Conservation (phyloP, 2,797 vertebrate genomes). For the Danio aesculapii region DNA sequence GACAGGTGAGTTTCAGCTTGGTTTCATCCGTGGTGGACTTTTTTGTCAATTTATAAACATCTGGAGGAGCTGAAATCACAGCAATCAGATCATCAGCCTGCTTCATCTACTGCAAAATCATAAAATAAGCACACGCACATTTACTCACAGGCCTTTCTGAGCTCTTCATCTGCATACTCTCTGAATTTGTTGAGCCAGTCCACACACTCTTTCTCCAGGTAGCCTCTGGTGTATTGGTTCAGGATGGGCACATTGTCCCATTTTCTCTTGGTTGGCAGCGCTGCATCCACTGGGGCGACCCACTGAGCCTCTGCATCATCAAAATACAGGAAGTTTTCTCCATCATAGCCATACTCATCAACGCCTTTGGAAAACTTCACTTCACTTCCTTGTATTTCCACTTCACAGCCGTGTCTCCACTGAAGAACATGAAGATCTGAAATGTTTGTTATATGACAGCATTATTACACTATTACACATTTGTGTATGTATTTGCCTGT, state of each 20-base stretch:
- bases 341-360: constrained; percentile 72
- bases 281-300: constrained; percentile 26
- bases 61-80: constrained; percentile 56
- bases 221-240: constrained; percentile 78
- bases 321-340: constrained; percentile 68
- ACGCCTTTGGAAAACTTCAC: neutral
- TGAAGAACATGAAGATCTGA: constrained; percentile 70
- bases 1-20: constrained; percentile 59
- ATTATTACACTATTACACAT: no score
- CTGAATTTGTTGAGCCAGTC: constrained; percentile 71
- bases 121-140: no score
- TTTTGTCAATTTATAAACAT: constrained; percentile 1
- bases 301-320: constrained; percentile 4
- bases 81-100: neutral
- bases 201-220: constrained; percentile 78
- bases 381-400: accelerated
- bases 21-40: accelerated
- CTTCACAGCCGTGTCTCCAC: constrained; percentile 71
- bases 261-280: constrained; percentile 67
- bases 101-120: constrained; percentile 6
- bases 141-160: neutral
- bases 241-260: constrained; percentile 73
- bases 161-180: accelerated
- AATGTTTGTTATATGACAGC: neutral
- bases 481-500: no score